These are phyloP conservation scores for Stenichneumon culpator DNA, from an alignment of 2,888 invertebrate genomes.

Conservation along the genomic window DNA sequence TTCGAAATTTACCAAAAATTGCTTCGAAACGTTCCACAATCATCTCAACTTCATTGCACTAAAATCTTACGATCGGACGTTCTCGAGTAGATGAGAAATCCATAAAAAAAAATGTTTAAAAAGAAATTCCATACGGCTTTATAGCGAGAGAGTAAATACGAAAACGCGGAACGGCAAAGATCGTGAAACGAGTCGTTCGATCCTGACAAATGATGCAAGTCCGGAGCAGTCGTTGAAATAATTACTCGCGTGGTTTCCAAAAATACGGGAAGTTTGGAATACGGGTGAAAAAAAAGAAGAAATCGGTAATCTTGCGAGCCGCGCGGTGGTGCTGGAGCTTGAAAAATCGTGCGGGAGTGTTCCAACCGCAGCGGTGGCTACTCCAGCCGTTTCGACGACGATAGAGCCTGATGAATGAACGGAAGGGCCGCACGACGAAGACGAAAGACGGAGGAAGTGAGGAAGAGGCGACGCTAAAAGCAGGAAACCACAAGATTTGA, in stretches of 20 bases:
- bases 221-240: constrained; percentile 69
- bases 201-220: constrained; percentile 78
- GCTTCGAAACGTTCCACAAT: neutral
- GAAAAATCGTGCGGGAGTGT: constrained; percentile 80
- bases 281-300: constrained; percentile 72
- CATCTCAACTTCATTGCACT: neutral
- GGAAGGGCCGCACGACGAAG: constrained; percentile 45
- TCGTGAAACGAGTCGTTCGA: constrained; percentile 56
- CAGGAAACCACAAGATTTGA: constrained; percentile 67
- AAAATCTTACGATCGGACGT: neutral
- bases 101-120: neutral
- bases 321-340: constrained; percentile 69
- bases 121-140: neutral
- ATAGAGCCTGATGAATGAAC: constrained; percentile 76
- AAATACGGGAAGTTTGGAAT: constrained; percentile 72
- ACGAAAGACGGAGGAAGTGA: constrained; percentile 27
- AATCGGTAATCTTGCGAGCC: constrained; percentile 71
- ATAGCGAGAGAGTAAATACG: neutral
- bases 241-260: constrained; percentile 73
- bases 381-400: constrained; percentile 13
- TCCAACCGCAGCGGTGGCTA: constrained; percentile 51
- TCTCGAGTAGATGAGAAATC: neutral
- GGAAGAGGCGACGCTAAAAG: constrained; percentile 48
- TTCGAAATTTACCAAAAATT: neutral
- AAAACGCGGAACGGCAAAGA: constrained; percentile 8